These are phyloP conservation scores for Thecophora atra DNA, from an alignment of 2,888 invertebrate species.

Conservation along the genomic window DNA sequence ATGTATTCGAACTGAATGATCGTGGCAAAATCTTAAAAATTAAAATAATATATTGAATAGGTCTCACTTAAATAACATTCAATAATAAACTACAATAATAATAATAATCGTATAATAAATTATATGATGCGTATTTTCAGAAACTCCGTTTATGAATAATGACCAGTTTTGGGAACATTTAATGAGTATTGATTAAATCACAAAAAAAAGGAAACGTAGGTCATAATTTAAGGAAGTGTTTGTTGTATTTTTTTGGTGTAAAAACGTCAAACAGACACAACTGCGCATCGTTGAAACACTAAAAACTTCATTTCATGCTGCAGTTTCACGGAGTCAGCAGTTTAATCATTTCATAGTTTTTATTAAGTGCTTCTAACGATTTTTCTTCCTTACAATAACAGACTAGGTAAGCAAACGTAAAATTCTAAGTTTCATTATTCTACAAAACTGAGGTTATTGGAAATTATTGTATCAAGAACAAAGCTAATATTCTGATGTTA, in stretches of 20 bases:
- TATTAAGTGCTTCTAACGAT: conserved; percentile 1
- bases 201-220: conserved; percentile 46
- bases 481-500: too few species aligned
- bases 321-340: not conserved
- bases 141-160: conserved; percentile 45
- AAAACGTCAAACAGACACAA: conserved; percentile 3
- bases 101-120: conserved; percentile 14
- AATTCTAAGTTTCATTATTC: too few species aligned
- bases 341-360: not conserved
- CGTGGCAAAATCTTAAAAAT: too few species aligned
- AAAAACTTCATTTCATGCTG: not conserved
- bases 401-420: not conserved
- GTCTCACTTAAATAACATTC: conserved; percentile 12
- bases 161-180: conserved; percentile 57
- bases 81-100: conserved; percentile 38
- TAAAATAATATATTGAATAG: too few species aligned
- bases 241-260: not conserved
- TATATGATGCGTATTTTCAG: not conserved
- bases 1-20: not conserved
- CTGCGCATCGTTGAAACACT: not conserved
- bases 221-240: conserved; percentile 9
- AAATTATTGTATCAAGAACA: too few species aligned
- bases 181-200: conserved; percentile 61
- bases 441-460: too few species aligned
- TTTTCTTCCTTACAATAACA: conserved; percentile 4